These are phyloP conservation scores for Moxostoma hubbsi DNA, from an alignment of 2,797 vertebrate genomes.

Conservation along the genomic window DNA sequence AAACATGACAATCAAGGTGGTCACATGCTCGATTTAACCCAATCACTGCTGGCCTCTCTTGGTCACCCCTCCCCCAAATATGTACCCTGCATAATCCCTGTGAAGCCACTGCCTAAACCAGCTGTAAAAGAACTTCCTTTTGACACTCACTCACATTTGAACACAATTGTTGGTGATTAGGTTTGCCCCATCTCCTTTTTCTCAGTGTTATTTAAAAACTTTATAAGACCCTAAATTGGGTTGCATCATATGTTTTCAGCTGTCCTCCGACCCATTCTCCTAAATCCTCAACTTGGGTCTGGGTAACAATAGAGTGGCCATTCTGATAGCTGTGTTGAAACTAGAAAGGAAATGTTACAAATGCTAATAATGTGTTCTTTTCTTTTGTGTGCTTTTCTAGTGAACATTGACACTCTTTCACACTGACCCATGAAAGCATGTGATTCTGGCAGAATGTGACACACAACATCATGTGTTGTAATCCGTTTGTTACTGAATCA, in stretches of 20 bases:
- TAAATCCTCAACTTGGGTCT: too few species aligned
- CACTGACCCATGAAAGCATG: slow-evolving; percentile 13
- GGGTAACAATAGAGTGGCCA: too few species aligned
- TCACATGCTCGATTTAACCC: slow-evolving; percentile 52
- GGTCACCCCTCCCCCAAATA: slow-evolving; percentile 54
- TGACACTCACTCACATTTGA: neutral
- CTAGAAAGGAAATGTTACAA: too few species aligned
- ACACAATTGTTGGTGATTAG: neutral
- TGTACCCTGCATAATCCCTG: slow-evolving; percentile 42
- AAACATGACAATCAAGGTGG: slow-evolving; percentile 49
- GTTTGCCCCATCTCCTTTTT: too few species aligned
- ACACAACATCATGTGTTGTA: neutral
- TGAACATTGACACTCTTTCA: neutral
- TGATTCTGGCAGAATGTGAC: slow-evolving; percentile 18
- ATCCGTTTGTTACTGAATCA: slow-evolving; percentile 20
- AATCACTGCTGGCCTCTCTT: slow-evolving; percentile 34
- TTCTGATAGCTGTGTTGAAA: too few species aligned
- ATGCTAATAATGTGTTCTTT: neutral
- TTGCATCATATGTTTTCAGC: neutral
- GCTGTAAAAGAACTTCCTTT: slow-evolving; percentile 37
- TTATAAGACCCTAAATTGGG: neutral
- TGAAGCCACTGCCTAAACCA: slow-evolving; percentile 44
- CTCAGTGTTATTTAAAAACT: neutral
- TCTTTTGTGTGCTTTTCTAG: neutral
- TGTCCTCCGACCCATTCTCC: too few species aligned